These are phyloP conservation scores for Metaphire vulgaris DNA, from an alignment of 1,140 invertebrate genomes.

Conservation along the genomic window DNA sequence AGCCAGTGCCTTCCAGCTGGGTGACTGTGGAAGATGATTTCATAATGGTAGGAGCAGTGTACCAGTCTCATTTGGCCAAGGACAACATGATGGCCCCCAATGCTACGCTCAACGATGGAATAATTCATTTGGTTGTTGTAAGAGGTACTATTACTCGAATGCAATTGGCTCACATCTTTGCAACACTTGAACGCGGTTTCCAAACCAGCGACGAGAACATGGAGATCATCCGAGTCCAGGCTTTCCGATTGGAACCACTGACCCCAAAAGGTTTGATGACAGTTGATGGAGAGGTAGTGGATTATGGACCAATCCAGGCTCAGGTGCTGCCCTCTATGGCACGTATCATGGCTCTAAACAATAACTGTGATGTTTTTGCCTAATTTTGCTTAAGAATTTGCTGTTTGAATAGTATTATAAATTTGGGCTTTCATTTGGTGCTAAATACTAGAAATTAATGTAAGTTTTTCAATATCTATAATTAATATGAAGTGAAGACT, in stretches of 20 bases:
- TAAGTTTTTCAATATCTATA: no score
- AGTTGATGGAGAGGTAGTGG: constrained; percentile 79
- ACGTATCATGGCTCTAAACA: constrained; percentile 65
- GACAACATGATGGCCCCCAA: constrained; percentile 78
- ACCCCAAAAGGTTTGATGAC: constrained; percentile 60
- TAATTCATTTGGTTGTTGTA: constrained; percentile 82
- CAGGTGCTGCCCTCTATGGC: constrained; percentile 76
- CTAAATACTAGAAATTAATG: no score
- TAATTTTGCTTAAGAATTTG: no score
- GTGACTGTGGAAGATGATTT: constrained; percentile 73
- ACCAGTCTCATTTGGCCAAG: constrained; percentile 77
- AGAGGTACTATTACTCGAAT: constrained; percentile 56
- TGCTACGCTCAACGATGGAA: constrained; percentile 75
- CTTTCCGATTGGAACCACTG: constrained; percentile 79
- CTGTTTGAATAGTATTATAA: no score
- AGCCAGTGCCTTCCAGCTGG: constrained; percentile 70
- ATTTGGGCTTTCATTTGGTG: no score
- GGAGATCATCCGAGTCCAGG: constrained; percentile 72
- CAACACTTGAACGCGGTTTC: constrained; percentile 59
- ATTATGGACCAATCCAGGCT: constrained; percentile 71
- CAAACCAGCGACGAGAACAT: constrained; percentile 49
- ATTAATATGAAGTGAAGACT: no score
- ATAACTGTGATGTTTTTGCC: no score
- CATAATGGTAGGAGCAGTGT: constrained; percentile 77
- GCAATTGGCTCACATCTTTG: constrained; percentile 32